Percentiles rank a stretch among this genome's conserved stretches.
These are phyloP conservation scores for Agrotis puta DNA, from an alignment of 2,888 invertebrate genomes.

Conservation along the genomic window DNA sequence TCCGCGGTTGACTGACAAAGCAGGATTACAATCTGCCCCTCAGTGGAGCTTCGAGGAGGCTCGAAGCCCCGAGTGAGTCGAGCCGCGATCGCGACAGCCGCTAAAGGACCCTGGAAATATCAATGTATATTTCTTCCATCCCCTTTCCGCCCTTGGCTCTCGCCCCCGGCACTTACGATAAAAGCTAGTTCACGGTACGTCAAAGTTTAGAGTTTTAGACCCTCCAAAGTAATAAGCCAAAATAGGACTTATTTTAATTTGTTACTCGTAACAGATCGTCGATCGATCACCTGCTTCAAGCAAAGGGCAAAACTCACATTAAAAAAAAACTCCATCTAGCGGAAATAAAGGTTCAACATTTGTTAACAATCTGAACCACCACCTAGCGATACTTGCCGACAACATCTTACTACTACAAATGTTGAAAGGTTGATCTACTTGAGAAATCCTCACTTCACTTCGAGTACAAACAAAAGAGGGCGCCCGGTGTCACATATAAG, in stretches of 20 bases:
- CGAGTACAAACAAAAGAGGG: no score
- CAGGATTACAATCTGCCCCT: constrained; percentile 81
- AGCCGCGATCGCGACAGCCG: constrained; percentile 76
- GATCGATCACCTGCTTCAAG: no score
- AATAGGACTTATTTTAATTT: constrained; percentile 62
- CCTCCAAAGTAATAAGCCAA: constrained; percentile 62
- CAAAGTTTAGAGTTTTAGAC: constrained; percentile 67
- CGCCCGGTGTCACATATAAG: not conserved
- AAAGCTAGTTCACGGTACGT: constrained; percentile 70
- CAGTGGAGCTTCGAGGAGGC: constrained; percentile 77
- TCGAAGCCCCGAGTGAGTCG: constrained; percentile 76
- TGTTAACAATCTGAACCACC: no score
- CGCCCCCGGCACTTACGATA: constrained; percentile 68
- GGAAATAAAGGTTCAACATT: no score
- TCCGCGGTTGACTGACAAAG: constrained; percentile 77
- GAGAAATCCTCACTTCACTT: no score
- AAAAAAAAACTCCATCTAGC: no score
- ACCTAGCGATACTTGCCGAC: no score
- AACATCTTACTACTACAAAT: no score
- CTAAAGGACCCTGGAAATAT: constrained; percentile 79
- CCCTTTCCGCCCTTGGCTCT: constrained; percentile 63
- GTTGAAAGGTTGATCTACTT: no score
- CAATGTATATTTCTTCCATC: constrained; percentile 76
- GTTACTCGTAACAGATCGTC: constrained; percentile 25
- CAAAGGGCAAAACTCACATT: no score